Evolutionary conservation across 2,797 vertebrate genomes (phyloP).

Genomic region (Gadopsis bispinosus): DNA sequence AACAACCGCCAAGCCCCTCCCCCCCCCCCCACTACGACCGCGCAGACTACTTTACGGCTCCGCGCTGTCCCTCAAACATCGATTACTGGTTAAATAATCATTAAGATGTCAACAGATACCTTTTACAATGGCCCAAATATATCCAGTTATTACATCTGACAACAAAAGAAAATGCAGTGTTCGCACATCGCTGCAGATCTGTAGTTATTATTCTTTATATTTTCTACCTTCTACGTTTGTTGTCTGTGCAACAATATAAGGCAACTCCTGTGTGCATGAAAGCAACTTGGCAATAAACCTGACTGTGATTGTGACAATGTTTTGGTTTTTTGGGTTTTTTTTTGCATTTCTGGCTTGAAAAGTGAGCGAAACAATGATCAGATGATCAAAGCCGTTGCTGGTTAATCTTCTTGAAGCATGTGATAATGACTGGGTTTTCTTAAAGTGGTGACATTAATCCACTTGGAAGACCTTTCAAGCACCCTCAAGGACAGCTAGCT

Average conservation of each 20-base stretch:
- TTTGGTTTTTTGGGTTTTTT: too few relatives aligned
- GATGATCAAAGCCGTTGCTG: neutral
- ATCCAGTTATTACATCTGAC: too few relatives aligned
- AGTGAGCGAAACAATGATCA: neutral
- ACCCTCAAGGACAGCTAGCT: neutral
- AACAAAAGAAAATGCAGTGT: too few relatives aligned
- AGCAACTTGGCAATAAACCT: too few relatives aligned
- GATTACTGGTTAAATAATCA: neutral
- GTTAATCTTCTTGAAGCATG: neutral
- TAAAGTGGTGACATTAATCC: neutral
- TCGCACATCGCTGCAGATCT: too few relatives aligned
- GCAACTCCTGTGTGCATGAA: too few relatives aligned
- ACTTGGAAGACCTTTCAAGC: neutral
- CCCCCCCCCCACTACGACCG: constrained; percentile 29
- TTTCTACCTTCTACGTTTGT: too few relatives aligned
- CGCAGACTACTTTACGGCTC: neutral
- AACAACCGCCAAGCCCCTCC: constrained; percentile 64
- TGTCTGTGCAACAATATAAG: too few relatives aligned
- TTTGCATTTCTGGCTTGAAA: neutral
- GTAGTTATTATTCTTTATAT: too few relatives aligned
- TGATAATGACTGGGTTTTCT: neutral
- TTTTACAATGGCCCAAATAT: neutral
- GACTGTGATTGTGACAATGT: too few relatives aligned
- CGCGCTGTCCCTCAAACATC: neutral
- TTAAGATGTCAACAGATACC: neutral